Evolutionary conservation across 2,888 invertebrate genomes (phyloP), one percentile per base, ranked within the genome.

Genomic region (Hydraecia micacea): DNA sequence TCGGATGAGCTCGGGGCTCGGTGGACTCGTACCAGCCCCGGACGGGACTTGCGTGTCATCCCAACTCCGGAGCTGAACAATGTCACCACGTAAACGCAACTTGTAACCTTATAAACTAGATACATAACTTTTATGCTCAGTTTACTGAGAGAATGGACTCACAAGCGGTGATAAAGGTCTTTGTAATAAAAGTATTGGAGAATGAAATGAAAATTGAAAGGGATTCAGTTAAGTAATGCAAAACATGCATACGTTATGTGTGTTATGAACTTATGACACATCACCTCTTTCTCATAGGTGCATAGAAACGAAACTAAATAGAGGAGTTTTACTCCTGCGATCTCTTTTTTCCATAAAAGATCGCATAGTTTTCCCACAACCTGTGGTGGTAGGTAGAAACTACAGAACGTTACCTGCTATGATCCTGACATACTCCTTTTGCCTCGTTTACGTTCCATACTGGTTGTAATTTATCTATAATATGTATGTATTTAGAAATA

Each of bases 21-120:
- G 81, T 49, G 11, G 18, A 52, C 65, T 60, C 75, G 96, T 96
- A 91, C 95, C 96, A 93, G 90, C 82, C 92, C 83, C 94, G 55
- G 94, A 91, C 88, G 91, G 94, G 91, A 88, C 94, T 79, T 90
- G 89, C 86, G 85, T 86, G 87, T 85, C 85, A 87, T 87, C 88
- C 88, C 84, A 88, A 86, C 84, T 86, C 83, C 73, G 85, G 85
- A 80, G 83, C 81, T 42, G 73, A 89, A 84, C 86, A 86, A 86
- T 89, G 88, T 90, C 90, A 87, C 85, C 75, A 79, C 79, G 80
- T 76, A 52, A 85, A 85, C 81, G 75, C 71, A 79, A 72, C 84
- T 78, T 80, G 60, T 79, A 89, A 89, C 84, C 81, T 79, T 88
- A 86, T 84, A 82, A 88, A 86, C 81, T 77, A 82, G 70, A 88